Evolutionary conservation across 2,113 vertebrate species (phyloP).

Genomic region (Callipepla californica): DNA sequence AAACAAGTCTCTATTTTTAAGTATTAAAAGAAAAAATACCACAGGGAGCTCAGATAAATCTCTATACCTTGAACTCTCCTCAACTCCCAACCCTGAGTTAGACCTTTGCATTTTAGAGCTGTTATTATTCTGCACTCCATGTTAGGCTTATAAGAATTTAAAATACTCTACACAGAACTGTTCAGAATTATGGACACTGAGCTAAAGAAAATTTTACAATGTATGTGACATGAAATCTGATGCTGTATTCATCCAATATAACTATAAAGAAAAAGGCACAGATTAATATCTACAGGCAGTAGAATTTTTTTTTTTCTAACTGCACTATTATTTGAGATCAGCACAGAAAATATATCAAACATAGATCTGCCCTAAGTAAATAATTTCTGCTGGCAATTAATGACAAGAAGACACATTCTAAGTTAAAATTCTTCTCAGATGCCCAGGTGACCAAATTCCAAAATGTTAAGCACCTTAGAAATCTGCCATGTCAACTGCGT

Average conservation of each 20-base stretch:
- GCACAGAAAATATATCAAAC: neutral
- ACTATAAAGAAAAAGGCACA: neutral
- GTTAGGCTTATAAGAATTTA: constrained; percentile 17
- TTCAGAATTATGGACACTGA: constrained; percentile 27
- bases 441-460: neutral
- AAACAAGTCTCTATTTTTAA: constrained; percentile 24
- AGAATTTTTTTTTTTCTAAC: neutral
- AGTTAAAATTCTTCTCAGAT: neutral
- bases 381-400: neutral
- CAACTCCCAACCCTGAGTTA: constrained; percentile 7
- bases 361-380: neutral
- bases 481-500: neutral
- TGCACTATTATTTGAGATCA: neutral
- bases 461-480: neutral
- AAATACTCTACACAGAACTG: constrained; percentile 18
- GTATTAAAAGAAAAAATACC: constrained; percentile 39
- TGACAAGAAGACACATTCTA: neutral
- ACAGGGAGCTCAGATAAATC: constrained; percentile 21
- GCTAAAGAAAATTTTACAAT: constrained; percentile 34
- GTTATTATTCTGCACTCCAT: constrained; percentile 27
- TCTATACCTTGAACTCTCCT: constrained; percentile 37
- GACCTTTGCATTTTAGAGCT: constrained; percentile 25
- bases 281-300: neutral
- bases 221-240: constrained; percentile 17
- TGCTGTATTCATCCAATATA: neutral